A percentile compares a stretch with the other conserved stretches of the same genome.
phyloP scores from a whole-genome alignment of 2,113 vertebrate genomes.

The Lathamus discolor region DNA sequence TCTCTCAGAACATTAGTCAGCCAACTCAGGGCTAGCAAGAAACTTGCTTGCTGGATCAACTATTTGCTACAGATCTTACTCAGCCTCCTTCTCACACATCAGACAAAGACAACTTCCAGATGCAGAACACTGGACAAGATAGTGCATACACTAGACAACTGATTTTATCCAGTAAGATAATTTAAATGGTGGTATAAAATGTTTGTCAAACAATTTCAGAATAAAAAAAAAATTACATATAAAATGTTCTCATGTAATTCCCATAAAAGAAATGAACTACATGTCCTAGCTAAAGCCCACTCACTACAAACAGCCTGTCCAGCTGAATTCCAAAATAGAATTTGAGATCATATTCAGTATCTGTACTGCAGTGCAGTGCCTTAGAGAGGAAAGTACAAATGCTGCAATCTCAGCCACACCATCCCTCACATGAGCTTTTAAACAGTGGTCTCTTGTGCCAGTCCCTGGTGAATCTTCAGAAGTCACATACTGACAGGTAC shows the following conservation, averaged over 20 bases:
- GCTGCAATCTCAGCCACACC: constrained; percentile 51
- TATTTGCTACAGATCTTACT: neutral
- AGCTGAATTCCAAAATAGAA: constrained; percentile 32
- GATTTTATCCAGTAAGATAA: neutral
- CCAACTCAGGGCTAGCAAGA: neutral
- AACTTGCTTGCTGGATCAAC: neutral
- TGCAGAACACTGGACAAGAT: neutral
- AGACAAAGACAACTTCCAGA: neutral
- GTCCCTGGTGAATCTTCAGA: neutral
- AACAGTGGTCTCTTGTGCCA: constrained; percentile 24
- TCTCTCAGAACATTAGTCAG: neutral
- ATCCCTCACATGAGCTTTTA: constrained; percentile 8
- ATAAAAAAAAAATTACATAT: neutral
- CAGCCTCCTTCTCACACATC: neutral
- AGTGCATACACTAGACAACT: neutral
- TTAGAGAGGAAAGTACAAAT: constrained; percentile 36
- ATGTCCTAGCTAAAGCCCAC: neutral
- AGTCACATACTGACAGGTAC: neutral
- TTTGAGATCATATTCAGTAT: constrained; percentile 29
- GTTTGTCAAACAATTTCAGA: neutral
- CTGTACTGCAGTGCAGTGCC: constrained; percentile 62
- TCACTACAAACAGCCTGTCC: neutral
- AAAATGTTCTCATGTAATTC: neutral
- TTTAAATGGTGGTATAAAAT: neutral
- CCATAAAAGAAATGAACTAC: neutral